Evolutionary conservation across 2,113 vertebrate species (phyloP).

Genomic region (Isichthys henryi): DNA sequence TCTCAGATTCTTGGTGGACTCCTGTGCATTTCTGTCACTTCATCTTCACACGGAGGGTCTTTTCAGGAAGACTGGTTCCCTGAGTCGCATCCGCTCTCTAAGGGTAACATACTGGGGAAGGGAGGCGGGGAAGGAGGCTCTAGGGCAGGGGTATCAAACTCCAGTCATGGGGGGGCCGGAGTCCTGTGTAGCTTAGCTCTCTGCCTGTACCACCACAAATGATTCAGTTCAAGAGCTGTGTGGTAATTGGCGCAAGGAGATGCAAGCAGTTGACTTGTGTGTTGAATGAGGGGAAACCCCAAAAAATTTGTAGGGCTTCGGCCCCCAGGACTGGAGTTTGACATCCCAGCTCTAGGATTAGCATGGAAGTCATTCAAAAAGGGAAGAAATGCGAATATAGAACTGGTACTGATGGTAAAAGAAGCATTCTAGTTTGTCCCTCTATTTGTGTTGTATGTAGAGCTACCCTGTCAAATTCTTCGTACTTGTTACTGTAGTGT

Average conservation of each 20-base stretch:
- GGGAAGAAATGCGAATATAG: neutral
- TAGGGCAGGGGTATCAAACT: no score
- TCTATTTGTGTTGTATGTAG: neutral
- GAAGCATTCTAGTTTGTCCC: neutral
- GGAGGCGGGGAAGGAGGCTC: neutral
- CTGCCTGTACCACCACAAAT: no score
- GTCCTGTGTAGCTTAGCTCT: no score
- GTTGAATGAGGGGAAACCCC: no score
- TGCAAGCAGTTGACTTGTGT: no score
- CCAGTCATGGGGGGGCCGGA: no score
- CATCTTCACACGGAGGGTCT: constrained; percentile 51
- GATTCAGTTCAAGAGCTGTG: no score
- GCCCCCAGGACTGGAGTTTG: no score
- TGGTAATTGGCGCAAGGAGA: no score
- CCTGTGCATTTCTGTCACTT: constrained; percentile 42
- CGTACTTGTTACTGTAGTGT: neutral
- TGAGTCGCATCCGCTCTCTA: constrained; percentile 46
- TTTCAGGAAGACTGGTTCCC: constrained; percentile 54
- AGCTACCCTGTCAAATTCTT: neutral
- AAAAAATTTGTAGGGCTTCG: no score
- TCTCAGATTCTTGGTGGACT: constrained; percentile 50
- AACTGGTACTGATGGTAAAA: neutral
- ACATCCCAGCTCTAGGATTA: neutral
- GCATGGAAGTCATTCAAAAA: neutral
- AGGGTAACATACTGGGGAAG: constrained; percentile 35